Evolutionary conservation across 2,113 vertebrate species (phyloP), one percentile per base, ranked within the genome.

Genomic region (Caretta caretta): DNA sequence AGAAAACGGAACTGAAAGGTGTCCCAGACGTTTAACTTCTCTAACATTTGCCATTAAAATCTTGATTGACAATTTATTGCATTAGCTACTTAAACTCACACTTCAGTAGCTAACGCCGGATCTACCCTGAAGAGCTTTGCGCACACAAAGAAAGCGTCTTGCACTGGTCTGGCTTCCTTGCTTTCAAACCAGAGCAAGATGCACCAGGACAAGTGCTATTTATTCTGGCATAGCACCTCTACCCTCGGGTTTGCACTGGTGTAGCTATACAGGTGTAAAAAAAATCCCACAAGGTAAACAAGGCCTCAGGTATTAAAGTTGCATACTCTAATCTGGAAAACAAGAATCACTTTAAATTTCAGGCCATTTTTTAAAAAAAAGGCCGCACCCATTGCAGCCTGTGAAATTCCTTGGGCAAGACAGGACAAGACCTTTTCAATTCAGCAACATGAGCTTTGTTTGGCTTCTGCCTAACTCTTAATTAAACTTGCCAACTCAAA

Each of bases 381-480:
- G 80, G 94, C 88, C 89, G 89, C 96, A 75, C 90, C 92, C 87
- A 1, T 22, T n/a, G 48, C 90, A 85, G 1, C 53, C 62, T 7
- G 14, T 27, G 80, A 31, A 1, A 90, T 87, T 27, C 83, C 89
- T 42, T 8, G 79, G 86, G 79, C 35, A 91, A 65, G 89, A 56
- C 88, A 91, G 92, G 96, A 94, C 93, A 88, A 92, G 94, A 95
- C 87, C 89, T 51, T 93, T 95, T 91, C 90, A 83, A 84, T 88
- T 86, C 38, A 91, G 69, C 90, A 80, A 87, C 93, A 95, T 91
- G 19, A 89, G 84, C 80, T 89, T 76, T 24, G 94, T 83, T 94
- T 89, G 96, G 96, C 92, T 97, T 97, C 96, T 93, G 96, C 92
- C 93, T 88, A 29, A 97, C 96, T 95, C 96, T 97, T 86, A 92